phyloP scores from a whole-genome alignment of 2,797 vertebrate genomes.

The Masticophis lateralis region DNA sequence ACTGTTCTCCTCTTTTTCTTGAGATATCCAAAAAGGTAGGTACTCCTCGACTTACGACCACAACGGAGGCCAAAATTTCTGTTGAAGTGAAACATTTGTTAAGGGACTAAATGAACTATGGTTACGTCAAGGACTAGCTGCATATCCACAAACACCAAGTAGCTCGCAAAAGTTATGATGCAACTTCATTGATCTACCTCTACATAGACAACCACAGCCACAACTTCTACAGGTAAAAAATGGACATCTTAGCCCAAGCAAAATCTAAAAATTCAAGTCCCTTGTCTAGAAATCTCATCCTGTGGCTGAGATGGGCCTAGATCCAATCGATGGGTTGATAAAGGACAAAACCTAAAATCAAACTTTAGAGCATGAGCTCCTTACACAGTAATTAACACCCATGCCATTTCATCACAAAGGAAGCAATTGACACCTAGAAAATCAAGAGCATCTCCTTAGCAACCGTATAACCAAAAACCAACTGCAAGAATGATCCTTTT shows the following conservation, averaged over 20 bases:
- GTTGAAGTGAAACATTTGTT: no score
- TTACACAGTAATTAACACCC: background rate
- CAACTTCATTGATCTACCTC: background rate
- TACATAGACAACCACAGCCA: background rate
- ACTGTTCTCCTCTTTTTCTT: background rate
- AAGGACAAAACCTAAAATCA: background rate
- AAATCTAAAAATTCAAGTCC: no score
- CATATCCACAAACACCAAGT: background rate
- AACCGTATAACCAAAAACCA: background rate
- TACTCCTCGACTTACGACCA: no score
- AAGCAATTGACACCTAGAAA: background rate
- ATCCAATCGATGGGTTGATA: background rate
- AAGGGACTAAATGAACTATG: no score
- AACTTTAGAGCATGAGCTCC: background rate
- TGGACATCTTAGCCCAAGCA: no score
- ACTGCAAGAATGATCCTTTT: background rate
- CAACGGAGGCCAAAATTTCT: no score
- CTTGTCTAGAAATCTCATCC: background rate
- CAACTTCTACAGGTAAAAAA: no score
- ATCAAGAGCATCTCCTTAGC: background rate
- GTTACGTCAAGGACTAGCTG: no score
- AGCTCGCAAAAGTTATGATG: background rate
- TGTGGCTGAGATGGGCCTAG: background rate
- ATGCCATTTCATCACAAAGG: background rate
- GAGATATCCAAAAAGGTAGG: background rate